phyloP scores from a whole-genome alignment of 2,797 vertebrate genomes.

The Sebastes kiyomatsui region DNA sequence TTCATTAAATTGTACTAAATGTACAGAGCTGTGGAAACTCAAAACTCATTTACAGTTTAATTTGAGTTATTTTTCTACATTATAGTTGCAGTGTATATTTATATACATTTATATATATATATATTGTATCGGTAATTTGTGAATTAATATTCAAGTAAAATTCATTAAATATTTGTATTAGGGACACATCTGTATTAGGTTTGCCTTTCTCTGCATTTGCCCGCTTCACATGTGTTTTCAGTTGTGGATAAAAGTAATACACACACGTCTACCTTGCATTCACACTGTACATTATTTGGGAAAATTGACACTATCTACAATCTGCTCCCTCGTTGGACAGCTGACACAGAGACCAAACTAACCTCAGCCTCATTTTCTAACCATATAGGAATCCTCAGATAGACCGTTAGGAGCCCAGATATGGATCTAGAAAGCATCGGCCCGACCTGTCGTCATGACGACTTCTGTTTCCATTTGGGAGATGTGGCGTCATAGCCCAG shows the following conservation, averaged over 20 bases:
- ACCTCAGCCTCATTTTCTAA: constrained; percentile 48
- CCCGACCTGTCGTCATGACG: constrained; percentile 49
- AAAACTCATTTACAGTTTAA: background rate
- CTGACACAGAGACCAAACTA: constrained; percentile 64
- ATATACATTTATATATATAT: too few relatives aligned
- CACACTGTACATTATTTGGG: constrained; percentile 27
- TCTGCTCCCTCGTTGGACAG: constrained; percentile 41
- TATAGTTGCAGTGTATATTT: background rate
- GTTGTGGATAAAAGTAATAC: background rate
- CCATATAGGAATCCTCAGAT: constrained; percentile 40
- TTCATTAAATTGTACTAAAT: background rate
- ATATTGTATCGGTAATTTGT: background rate
- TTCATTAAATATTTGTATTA: background rate
- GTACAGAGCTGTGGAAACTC: too few relatives aligned
- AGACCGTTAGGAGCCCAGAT: constrained; percentile 46
- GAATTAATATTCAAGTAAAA: background rate
- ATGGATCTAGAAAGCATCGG: constrained; percentile 64
- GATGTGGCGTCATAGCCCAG: constrained; percentile 57
- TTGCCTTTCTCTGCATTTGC: background rate
- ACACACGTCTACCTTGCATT: background rate
- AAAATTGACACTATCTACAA: constrained; percentile 52
- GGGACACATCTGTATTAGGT: background rate
- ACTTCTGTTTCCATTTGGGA: constrained; percentile 66
- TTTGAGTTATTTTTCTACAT: background rate
- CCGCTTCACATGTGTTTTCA: background rate